Evolutionary conservation across 2,888 invertebrate species (phyloP).

Genomic region (Onchidella celtica): DNA sequence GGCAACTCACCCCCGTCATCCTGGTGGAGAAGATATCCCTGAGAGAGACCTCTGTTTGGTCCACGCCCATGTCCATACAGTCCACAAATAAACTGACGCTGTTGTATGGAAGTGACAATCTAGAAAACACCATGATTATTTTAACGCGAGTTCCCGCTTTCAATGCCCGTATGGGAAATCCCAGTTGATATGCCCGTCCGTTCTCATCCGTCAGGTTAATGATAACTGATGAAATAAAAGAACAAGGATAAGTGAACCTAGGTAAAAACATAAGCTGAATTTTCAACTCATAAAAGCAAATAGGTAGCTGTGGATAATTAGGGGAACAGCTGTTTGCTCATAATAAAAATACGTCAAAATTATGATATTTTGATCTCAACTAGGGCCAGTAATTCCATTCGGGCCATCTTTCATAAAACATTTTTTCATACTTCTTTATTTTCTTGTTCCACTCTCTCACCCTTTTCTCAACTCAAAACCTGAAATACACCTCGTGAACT

Average conservation of each 20-base stretch:
- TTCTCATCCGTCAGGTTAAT: constrained; percentile 62
- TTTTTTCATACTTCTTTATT: too few relatives aligned
- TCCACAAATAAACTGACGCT: constrained; percentile 66
- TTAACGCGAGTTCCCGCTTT: constrained; percentile 57
- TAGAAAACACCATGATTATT: constrained; percentile 65
- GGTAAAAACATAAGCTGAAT: neutral
- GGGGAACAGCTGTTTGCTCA: too few relatives aligned
- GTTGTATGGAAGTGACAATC: constrained; percentile 63
- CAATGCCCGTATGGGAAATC: constrained; percentile 62
- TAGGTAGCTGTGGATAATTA: neutral
- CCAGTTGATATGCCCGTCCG: constrained; percentile 61
- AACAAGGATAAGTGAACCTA: neutral
- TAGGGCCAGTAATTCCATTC: too few relatives aligned
- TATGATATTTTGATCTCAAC: too few relatives aligned
- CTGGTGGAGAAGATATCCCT: constrained; percentile 62
- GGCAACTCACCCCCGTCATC: constrained; percentile 60
- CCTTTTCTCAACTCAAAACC: too few relatives aligned
- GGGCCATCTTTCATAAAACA: too few relatives aligned
- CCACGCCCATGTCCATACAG: constrained; percentile 66
- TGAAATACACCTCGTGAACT: too few relatives aligned
- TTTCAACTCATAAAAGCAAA: neutral
- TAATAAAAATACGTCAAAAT: too few relatives aligned
- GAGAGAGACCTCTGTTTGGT: constrained; percentile 68
- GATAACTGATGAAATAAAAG: constrained; percentile 60
- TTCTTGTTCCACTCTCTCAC: too few relatives aligned